A percentile compares a stretch with the other conserved stretches of the same genome.
phyloP scores from a whole-genome alignment of 1,140 invertebrate species.

The Lamellibrachia luymesi region DNA sequence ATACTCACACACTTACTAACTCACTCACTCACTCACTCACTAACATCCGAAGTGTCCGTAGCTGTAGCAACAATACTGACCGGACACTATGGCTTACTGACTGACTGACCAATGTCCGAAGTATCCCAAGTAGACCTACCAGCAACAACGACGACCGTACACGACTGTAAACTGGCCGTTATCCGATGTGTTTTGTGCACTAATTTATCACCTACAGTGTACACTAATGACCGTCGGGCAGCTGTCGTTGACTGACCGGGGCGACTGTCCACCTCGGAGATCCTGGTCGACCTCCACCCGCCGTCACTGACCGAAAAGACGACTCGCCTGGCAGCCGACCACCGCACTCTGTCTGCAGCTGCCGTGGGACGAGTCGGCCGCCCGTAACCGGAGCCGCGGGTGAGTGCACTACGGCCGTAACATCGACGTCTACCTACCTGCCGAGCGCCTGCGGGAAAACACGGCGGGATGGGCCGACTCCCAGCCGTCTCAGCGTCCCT shows the following conservation, averaged over 20 bases:
- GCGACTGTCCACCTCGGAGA: not conserved
- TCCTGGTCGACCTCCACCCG: not conserved
- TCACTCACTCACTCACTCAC: not conserved
- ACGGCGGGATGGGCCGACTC: not conserved
- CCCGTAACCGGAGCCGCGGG: not conserved
- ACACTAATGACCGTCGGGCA: too few species aligned
- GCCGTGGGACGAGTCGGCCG: not conserved
- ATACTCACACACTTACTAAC: too few species aligned
- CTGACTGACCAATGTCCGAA: not conserved
- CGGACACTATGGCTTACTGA: not conserved
- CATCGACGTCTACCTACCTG: not conserved
- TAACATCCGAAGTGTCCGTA: not conserved
- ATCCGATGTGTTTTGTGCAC: not conserved
- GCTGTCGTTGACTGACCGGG: not conserved
- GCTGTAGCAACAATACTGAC: not conserved
- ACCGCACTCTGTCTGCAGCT: not conserved
- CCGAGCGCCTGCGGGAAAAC: too few species aligned
- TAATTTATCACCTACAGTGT: not conserved
- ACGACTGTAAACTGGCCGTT: not conserved
- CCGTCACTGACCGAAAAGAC: not conserved
- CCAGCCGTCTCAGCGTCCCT: not conserved
- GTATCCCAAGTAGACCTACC: not conserved
- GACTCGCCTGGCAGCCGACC: not conserved
- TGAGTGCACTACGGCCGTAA: not conserved
- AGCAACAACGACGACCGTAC: not conserved